phyloP scores from a whole-genome alignment of 2,113 vertebrate genomes.

The Chrysochloris asiatica region DNA sequence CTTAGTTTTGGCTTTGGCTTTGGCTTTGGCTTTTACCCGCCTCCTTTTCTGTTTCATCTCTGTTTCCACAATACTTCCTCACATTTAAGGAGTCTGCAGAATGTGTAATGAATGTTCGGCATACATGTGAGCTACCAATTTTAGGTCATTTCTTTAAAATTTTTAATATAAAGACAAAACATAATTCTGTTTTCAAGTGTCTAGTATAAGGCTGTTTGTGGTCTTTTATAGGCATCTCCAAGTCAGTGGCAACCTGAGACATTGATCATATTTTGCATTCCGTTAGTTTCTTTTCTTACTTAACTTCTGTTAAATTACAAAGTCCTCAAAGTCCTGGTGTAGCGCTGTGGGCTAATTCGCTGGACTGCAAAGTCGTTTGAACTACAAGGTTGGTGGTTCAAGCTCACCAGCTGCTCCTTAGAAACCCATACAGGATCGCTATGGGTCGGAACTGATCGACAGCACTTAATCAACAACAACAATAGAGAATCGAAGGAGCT shows the following conservation, averaged over 20 bases:
- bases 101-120: neutral
- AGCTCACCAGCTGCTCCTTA: no score
- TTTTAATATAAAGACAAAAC: constrained; percentile 1
- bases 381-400: no score
- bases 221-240: neutral
- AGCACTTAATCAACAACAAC: no score
- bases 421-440: no score
- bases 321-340: no score
- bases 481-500: no score
- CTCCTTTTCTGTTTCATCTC: neutral
- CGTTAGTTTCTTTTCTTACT: constrained; percentile 19
- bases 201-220: neutral
- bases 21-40: no score
- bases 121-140: neutral
- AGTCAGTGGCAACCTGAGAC: neutral
- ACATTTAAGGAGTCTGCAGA: neutral
- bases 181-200: neutral
- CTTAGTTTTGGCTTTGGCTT: neutral
- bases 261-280: constrained; percentile 9
- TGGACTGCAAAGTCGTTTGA: no score
- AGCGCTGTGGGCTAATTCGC: no score
- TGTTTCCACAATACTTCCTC: neutral
- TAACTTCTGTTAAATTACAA: constrained; percentile 37
- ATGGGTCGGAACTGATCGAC: no score
- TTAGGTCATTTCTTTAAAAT: neutral